These are phyloP conservation scores for Acrocephalus kingi DNA, from an alignment of 2,113 vertebrate genomes.

Conservation along the genomic window DNA sequence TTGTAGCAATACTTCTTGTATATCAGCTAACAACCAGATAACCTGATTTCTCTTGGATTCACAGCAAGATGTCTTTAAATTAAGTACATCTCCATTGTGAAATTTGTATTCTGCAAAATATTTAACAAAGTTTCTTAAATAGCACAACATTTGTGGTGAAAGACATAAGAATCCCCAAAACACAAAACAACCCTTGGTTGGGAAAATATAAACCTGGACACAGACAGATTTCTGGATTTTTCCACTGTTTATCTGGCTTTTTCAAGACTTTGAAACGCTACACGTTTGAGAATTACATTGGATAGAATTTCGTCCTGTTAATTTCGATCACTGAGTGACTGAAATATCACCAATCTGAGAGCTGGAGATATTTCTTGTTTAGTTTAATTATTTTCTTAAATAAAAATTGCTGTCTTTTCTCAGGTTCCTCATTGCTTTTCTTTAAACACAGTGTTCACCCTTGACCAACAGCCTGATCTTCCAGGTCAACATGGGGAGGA, in stretches of 20 bases:
- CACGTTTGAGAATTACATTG: background rate
- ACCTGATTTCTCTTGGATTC: slow-evolving; percentile 41
- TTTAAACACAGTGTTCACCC: background rate
- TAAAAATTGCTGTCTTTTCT: background rate
- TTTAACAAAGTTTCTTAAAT: background rate
- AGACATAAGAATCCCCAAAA: background rate
- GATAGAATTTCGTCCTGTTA: background rate
- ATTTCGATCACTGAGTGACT: background rate
- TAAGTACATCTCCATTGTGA: background rate
- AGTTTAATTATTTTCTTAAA: background rate
- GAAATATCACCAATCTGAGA: background rate
- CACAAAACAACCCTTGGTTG: accelerated
- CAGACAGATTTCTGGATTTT: background rate
- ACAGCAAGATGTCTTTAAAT: background rate
- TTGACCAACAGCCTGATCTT: background rate
- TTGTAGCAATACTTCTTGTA: background rate
- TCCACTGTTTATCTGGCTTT: background rate
- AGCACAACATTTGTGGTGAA: background rate
- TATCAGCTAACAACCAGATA: slow-evolving; percentile 63
- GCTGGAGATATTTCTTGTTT: background rate
- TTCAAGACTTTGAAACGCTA: background rate
- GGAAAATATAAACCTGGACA: background rate
- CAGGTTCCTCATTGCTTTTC: background rate
- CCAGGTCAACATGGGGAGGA: background rate
- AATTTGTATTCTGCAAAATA: background rate